Base-by-base conservation (phyloP, 1,140 invertebrate genomes). In the Calliopsis andreniformis region DNA sequence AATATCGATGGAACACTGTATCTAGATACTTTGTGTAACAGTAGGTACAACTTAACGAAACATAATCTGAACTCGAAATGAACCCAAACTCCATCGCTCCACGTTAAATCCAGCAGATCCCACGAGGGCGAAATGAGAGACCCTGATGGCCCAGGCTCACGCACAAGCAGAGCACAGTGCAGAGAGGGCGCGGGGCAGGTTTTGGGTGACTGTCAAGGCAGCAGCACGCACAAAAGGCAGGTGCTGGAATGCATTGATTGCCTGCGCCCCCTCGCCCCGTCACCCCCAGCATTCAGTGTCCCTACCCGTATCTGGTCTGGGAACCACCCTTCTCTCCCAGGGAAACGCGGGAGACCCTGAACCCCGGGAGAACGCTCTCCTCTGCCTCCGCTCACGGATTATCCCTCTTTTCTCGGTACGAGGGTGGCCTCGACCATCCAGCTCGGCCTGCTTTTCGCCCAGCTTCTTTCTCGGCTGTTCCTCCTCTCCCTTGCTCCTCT, bases 201-300 rank as follows among this genome's bases (percentile, higher is more conserved):
- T 84, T 80, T 78, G 45, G 72, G 61, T 61, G 67, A 63, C 51
- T 64, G 80, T 79, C 73, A 69, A 59, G 35, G 39, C 32, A 62
- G 68, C 43, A 70, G 72, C 63, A 76, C 59, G 75, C 62, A 86
- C 81, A 85, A 87, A 81, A 68, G 84, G 84, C 87, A 89, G 87
- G 87, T 89, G 87, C 78, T 87, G 86, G 87, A 89, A 88, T 87
- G 86, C 86, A 87, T 87, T 77, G 86, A 87, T 88, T 86, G 76
- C 75, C 69, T 67, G 20, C 30, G 28, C 45, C 53, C 79, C 63
- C 62, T 47, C 43, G 30, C 55, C 28, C 18, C 35, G 49, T 68
- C 64, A 39, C 35, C 55, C 28, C 18, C 35, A 58, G 68, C 64
- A 39, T 12, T 53, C 23, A 16, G 28, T 42, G 12, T 39, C 45